Conservation (phyloP, 2,888 invertebrate genomes). For the Drosophila lutescens region DNA sequence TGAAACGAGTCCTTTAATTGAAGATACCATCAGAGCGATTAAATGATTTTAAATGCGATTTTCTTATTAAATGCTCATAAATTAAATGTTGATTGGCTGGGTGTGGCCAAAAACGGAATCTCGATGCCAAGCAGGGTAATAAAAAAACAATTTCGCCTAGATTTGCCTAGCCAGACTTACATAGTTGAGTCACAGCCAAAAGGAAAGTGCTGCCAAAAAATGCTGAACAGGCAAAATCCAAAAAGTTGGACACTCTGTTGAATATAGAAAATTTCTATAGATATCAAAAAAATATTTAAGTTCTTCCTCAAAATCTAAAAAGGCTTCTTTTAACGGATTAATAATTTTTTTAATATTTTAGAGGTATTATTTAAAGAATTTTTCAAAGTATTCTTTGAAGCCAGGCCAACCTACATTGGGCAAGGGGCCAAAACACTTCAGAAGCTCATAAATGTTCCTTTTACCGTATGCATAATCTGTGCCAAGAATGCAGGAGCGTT, state of each 20-base stretch:
- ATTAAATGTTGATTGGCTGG: constrained; percentile 24
- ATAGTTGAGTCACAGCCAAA: constrained; percentile 57
- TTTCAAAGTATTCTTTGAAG: too few species aligned
- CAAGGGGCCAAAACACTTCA: neutral
- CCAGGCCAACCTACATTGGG: neutral
- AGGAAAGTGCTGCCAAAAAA: constrained; percentile 53
- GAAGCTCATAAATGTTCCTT: constrained; percentile 50
- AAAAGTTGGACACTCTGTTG: neutral
- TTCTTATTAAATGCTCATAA: constrained; percentile 22
- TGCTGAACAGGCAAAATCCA: constrained; percentile 34
- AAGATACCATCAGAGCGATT: constrained; percentile 17
- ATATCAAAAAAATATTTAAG: too few species aligned
- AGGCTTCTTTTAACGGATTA: too few species aligned
- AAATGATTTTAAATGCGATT: constrained; percentile 20
- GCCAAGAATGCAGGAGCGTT: constrained; percentile 4
- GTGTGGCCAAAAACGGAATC: constrained; percentile 28
- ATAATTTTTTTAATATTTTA: too few species aligned
- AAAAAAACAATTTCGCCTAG: constrained; percentile 59
- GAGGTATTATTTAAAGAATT: too few species aligned
- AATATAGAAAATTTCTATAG: neutral
- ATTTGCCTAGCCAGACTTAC: constrained; percentile 20
- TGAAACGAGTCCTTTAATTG: constrained; percentile 20
- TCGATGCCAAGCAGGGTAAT: constrained; percentile 19
- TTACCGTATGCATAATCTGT: constrained; percentile 46
- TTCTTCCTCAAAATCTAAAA: too few species aligned